Base-by-base conservation (phyloP, 2,797 vertebrate species). In the Brachyalestes nurse region DNA sequence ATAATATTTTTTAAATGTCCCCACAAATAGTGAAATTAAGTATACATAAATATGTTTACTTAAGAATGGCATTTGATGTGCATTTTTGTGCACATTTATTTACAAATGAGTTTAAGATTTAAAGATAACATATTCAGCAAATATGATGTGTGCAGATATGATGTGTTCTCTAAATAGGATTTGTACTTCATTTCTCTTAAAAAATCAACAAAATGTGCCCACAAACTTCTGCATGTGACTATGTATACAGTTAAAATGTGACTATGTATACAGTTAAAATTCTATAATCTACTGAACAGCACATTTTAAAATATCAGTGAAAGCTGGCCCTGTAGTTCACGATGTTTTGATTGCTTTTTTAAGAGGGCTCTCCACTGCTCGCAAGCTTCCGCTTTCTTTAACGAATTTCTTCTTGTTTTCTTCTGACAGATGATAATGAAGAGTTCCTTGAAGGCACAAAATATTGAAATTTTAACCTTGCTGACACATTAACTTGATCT, bases 401-500 rank as follows among this genome's bases (percentile, higher is more conserved):
- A 21, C 42, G 34, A 51, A 25, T 53, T 17, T 12, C 1, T 55
- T 17, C 6, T 71, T 51, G 13, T 75, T 69, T 17, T 12, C 25
- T 40, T 25, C 40, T 64, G 49, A 67, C 34, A 74, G n/a, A 74
- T 28, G 21, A 64, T 79, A 73, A 53, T 53, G 6, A 53, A 19
- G 13, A 61, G 14, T 28, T 64, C 69, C 21, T 49, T 62, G 4
- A 10, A 62, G 12, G 10, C 9, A 45, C 12, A 55, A 72, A 57
- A 49, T 7, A 62, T 51, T 66, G n/a, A 40, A 53, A 53, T 62
- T 25, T 13, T 74, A 42, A 67, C 62, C 74, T 25, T 62, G 57
- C 66, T 81, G 7, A 72, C 64, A 78, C 23, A 49, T 67, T 75
- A n/a, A 72, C 25, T 42, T 64, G 5, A 53, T 69, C 9, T 17